Evolutionary conservation across 2,113 vertebrate genomes (phyloP).

Genomic region (Salvelinus namaycush): DNA sequence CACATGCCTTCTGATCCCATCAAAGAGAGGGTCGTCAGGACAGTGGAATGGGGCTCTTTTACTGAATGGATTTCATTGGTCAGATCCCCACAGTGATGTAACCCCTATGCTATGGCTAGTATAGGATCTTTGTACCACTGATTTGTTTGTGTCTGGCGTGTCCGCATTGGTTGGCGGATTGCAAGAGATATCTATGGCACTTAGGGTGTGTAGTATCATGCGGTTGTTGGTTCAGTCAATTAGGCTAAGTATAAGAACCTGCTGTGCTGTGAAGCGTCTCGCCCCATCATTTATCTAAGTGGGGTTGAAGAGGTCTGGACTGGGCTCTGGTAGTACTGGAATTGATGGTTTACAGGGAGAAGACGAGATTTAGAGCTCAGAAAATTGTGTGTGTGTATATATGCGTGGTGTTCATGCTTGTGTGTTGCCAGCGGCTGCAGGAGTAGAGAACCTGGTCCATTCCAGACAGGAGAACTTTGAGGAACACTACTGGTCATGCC

Average conservation of each 20-base stretch:
- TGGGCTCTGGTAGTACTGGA: conserved; percentile 45
- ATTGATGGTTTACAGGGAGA: background rate
- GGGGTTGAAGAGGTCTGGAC: conserved; percentile 58
- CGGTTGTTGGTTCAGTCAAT: too few species aligned
- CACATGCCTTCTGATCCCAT: background rate
- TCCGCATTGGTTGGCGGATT: too few species aligned
- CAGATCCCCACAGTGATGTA: background rate
- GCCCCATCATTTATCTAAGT: conserved; percentile 18
- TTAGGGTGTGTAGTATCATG: too few species aligned
- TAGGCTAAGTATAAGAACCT: background rate
- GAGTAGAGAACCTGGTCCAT: background rate
- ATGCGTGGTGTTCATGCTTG: background rate
- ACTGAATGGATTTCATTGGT: background rate
- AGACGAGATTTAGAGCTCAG: background rate
- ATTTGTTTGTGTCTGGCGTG: too few species aligned
- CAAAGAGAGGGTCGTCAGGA: background rate
- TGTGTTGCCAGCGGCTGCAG: background rate
- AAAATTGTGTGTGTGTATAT: conserved; percentile 1
- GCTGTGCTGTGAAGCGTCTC: conserved; percentile 19
- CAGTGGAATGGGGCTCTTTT: background rate
- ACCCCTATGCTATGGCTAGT: too few species aligned
- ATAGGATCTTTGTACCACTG: too few species aligned
- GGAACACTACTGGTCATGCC: conserved; percentile 8
- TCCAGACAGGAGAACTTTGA: background rate
- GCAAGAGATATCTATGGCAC: too few species aligned